Base-by-base conservation (phyloP, 1,140 invertebrate species). In the Elymnias hypermnestra region DNA sequence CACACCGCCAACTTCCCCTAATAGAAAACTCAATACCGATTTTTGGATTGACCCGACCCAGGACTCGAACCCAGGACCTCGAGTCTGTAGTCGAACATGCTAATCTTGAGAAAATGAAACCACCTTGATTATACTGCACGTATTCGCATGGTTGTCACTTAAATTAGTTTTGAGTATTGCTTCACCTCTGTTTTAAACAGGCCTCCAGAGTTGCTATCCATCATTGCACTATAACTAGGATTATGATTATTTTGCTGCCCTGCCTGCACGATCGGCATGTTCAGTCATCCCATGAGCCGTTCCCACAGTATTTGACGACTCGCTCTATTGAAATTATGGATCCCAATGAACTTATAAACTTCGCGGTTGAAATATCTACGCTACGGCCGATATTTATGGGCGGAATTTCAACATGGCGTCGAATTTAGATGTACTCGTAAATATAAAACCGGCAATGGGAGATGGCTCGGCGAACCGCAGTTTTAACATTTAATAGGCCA, bases 261-360 rank as follows among this genome's bases (percentile, higher is more conserved):
- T 14, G 10, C 26, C 18, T 29, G 43, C 52, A 54, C 52, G 52
- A 54, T 25, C 26, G 8, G 25, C 26, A 15, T 25, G 39, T 43
- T 14, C 41, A 35, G 40, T 33, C 13, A 23, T 6, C 12, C 23
- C n/a, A 6, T 13, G 3, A 17, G 9, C 31, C 22, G 52, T 54
- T 54, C 52, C 44, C 51, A 53, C 38, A 47, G 26, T 41, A 25
- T 46, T 40, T 28, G 41, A 52, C 22, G 41, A 52, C 28, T 12
- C 25, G 13, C 23, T 25, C 38, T 18, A 29, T 18, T 25, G 33
- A 25, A 43, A 38, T 35, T 15, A 43, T 22, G 31, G 14, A 18
- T 14, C 7, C 18, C 21, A 23, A 43, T 23, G 18, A 43, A 35
- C 10, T 43, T 43, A 35, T 42, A 42, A 14, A 33, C 26, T 10